Percentiles rank a stretch among this genome's conserved stretches.
phyloP scores from a whole-genome alignment of 2,888 invertebrate genomes.

The Archaeoteleia sp. region DNA sequence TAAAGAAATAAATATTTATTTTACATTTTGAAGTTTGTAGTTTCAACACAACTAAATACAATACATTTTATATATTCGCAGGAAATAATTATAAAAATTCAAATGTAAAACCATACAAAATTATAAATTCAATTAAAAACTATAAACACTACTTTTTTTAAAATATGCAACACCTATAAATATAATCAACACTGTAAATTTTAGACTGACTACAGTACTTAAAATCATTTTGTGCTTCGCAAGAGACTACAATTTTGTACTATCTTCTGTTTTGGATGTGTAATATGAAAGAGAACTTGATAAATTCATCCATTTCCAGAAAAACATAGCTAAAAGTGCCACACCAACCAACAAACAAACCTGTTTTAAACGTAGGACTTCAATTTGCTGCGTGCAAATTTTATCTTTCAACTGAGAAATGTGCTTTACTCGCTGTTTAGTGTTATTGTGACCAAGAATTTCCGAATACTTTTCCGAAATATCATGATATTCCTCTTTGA shows the following conservation, averaged over 20 bases:
- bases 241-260: no score
- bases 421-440: slow-evolving; percentile 80
- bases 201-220: neutral
- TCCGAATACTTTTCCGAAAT: slow-evolving; percentile 78
- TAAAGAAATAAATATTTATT: slow-evolving; percentile 35
- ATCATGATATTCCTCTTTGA: slow-evolving; percentile 76
- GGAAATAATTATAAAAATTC: slow-evolving; percentile 14
- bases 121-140: slow-evolving; percentile 21
- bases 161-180: slow-evolving; percentile 13
- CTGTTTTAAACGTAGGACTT: slow-evolving; percentile 74
- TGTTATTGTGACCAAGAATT: slow-evolving; percentile 80
- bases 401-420: slow-evolving; percentile 75
- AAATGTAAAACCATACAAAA: slow-evolving; percentile 24
- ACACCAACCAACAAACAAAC: slow-evolving; percentile 67
- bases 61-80: slow-evolving; percentile 13
- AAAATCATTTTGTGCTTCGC: slow-evolving; percentile 6
- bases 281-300: slow-evolving; percentile 48
- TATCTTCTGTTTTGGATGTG: slow-evolving; percentile 29
- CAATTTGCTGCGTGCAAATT: slow-evolving; percentile 64
- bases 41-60: slow-evolving; percentile 22
- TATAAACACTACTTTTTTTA: slow-evolving; percentile 14
- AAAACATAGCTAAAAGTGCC: slow-evolving; percentile 56
- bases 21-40: slow-evolving; percentile 20
- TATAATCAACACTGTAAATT: slow-evolving; percentile 4
- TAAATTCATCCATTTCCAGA: slow-evolving; percentile 55